Evolutionary conservation across 2,113 vertebrate genomes (phyloP), one percentile per base, ranked within the genome.

Genomic region (Poecile atricapillus): DNA sequence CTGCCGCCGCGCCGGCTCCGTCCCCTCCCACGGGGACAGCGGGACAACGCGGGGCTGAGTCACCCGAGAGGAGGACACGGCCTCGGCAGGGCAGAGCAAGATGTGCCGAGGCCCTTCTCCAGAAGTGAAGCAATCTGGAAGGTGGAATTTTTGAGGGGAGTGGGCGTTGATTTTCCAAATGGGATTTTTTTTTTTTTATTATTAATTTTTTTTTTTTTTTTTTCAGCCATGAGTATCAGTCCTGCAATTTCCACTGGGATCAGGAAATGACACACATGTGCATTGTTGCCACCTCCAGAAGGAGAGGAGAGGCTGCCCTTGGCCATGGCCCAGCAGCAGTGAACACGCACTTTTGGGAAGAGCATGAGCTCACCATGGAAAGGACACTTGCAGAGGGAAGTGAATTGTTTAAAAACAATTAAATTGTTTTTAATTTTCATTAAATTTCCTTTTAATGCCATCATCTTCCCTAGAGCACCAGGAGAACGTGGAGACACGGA

Each of bases 231-330:
- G 88, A 63, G 6, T 75, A 67, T 87, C 53, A 83, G 6, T 70
- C 46, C 70, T 73, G 70, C 9, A 5, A 46, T 90, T 89, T 94
- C 82, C 90, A 85, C 76, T 60, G 43, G 56, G 47, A 7, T 64
- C 96, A 90, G 96, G 93, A 96, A 96, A 95, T 95, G 96, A 97
- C 94, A 95, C 93, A 92, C 89, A 91, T 95, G 74, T 84, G 81
- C 94, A 91, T 91, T 95, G 86, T 91, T 96, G 94, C 94, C 95
- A 95, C 94, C 92, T 93, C 87, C 94, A 92, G 79, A 77, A 93
- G 69, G 85, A 94, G 69, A 21, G 56, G 47, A 82, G 58, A 96
- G 94, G 92, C 44, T 63, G 90, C 68, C 60, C 43, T 83, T 96
- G 95, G 93, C 93, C 73, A 2, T 3, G 53, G 74, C 88, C 90